Evolutionary conservation across 2,113 vertebrate genomes (phyloP).

Genomic region (Speoplatyrhinus poulsoni): DNA sequence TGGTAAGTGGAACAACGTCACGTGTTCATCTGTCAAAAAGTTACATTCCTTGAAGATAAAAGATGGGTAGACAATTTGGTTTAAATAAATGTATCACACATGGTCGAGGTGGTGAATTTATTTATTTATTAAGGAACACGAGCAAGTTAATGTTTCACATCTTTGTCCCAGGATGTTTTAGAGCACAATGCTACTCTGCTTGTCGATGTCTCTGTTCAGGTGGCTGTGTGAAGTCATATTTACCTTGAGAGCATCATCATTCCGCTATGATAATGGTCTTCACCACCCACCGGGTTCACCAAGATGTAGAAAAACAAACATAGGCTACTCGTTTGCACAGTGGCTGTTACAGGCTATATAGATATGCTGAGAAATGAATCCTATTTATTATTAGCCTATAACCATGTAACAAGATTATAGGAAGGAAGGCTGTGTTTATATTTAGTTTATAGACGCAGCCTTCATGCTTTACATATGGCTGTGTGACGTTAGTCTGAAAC

Average conservation of each 20-base stretch:
- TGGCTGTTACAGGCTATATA: too few species aligned
- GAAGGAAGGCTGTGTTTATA: neutral
- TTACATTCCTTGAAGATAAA: constrained; percentile 1
- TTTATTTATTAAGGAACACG: too few species aligned
- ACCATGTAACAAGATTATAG: neutral
- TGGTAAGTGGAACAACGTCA: constrained; percentile 65
- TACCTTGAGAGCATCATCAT: too few species aligned
- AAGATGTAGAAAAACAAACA: constrained; percentile 16
- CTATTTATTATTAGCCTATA: neutral
- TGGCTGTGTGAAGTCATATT: too few species aligned
- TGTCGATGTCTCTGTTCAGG: too few species aligned
- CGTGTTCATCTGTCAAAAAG: constrained; percentile 10
- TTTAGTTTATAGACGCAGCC: neutral
- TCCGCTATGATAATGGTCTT: constrained; percentile 13
- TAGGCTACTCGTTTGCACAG: too few species aligned
- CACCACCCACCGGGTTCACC: constrained; percentile 59
- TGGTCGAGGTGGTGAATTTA: too few species aligned
- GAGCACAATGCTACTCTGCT: too few species aligned
- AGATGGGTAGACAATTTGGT: neutral
- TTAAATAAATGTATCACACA: too few species aligned
- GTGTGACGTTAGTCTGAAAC: neutral
- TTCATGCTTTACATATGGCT: neutral
- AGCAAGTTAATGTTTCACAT: neutral
- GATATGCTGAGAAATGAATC: neutral
- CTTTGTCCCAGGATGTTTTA: neutral